Evolutionary conservation across 1,140 invertebrate genomes (phyloP), one percentile per base, ranked within the genome.

Genomic region (Arion vulgaris): DNA sequence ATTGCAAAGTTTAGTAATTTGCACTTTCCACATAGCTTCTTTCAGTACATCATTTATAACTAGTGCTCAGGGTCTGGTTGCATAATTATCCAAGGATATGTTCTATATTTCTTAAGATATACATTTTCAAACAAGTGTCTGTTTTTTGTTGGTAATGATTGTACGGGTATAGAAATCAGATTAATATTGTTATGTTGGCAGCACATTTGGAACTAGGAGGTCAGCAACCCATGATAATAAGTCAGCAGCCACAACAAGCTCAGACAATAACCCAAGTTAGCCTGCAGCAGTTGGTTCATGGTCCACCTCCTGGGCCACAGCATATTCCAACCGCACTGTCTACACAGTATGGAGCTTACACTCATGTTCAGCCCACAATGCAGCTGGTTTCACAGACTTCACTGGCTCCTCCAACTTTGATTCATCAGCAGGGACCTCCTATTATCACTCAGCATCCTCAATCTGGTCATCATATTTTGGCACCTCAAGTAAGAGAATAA

Each of bases 161-260:
- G n/a, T n/a, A n/a, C n/a, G n/a, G n/a, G n/a, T n/a, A n/a, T n/a
- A n/a, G n/a, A n/a, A n/a, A 45, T 45, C 5, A 45, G 15, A 45
- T 45, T 5, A 45, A 7, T 45, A 57, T 57, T 76, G 11, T 53
- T 53, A 38, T 53, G 1, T 34, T 62, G 2, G 9, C 80, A 84
- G 83, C 80, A 13, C 75, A 49, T 26, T 32, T 83, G 41, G 83
- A 83, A 57, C 51, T 80, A 49, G 71, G 38, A 80, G 80, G 72
- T 45, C 85, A 85, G 45, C 87, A 85, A 39, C 84, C 84, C 71
- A 49, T 86, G 45, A 79, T 87, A 49, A 45, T 87, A 41, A 85
- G 51, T 62, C 87, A 87, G 75, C 80, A 53, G 11, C 82, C 80
- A 66, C 81, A 80, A 32, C 79, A 83, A 26, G 39, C 79, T n/a